phyloP scores from a whole-genome alignment of 2,797 vertebrate species.

The Lepidocolaptes lacrymiger region DNA sequence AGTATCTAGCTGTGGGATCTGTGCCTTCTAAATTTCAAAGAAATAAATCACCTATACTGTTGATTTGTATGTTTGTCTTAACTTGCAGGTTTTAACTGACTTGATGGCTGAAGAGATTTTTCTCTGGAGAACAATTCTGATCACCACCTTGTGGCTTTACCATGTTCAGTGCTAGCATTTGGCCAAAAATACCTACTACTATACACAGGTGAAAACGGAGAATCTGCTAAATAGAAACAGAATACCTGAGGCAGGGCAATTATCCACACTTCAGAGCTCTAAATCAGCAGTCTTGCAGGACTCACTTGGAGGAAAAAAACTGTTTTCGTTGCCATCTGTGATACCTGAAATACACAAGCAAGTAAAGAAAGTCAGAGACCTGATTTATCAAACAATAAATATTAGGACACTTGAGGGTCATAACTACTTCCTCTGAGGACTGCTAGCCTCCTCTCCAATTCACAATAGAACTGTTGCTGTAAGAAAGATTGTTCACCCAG shows the following conservation, averaged over 20 bases:
- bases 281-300: background rate
- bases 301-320: background rate
- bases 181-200: slow-evolving; percentile 40
- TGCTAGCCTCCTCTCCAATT: background rate
- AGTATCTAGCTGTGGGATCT: background rate
- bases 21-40: background rate
- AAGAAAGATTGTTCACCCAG: background rate
- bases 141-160: slow-evolving; percentile 45
- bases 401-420: background rate
- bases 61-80: background rate
- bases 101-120: background rate
- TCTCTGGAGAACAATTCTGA: background rate
- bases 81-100: background rate
- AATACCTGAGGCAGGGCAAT: background rate
- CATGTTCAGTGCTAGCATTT: slow-evolving; percentile 45
- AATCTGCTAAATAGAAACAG: slow-evolving; percentile 52
- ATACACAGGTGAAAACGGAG: background rate
- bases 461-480: background rate
- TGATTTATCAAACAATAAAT: background rate
- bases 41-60: background rate
- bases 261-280: background rate
- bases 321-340: background rate
- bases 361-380: background rate
- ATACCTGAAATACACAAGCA: background rate
- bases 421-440: background rate